Percentiles rank a stretch among this genome's conserved stretches.
phyloP scores from a whole-genome alignment of 2,797 vertebrate genomes.

The Sebastes oblongus region DNA sequence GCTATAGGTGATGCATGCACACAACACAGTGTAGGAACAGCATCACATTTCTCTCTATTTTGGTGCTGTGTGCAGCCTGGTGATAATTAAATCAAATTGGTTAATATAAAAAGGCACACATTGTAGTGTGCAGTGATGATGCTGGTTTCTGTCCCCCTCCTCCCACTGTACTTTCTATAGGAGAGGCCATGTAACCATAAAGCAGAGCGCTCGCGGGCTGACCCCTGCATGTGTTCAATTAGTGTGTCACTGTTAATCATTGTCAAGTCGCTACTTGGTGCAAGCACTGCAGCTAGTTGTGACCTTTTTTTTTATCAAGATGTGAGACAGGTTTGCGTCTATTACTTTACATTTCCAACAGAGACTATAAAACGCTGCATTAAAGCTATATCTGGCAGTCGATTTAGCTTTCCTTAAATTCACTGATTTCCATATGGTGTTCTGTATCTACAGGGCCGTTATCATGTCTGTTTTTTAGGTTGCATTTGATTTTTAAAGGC shows the following conservation, averaged over 20 bases:
- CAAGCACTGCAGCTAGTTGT: slow-evolving; percentile 18
- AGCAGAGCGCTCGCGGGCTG: slow-evolving; percentile 38
- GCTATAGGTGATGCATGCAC: neutral
- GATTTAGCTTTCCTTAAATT: neutral
- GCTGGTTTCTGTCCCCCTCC: neutral
- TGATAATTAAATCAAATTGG: neutral
- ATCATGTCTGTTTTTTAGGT: neutral
- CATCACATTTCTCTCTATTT: neutral
- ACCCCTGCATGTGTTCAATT: slow-evolving; percentile 66
- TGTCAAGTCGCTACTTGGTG: slow-evolving; percentile 37
- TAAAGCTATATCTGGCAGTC: neutral
- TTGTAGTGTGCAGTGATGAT: slow-evolving; percentile 5
- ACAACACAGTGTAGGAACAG: neutral
- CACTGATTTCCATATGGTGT: neutral
- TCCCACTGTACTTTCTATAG: slow-evolving; percentile 35
- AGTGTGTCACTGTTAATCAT: slow-evolving; percentile 59
- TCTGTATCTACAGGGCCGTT: neutral
- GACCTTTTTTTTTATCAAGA: slow-evolving; percentile 39
- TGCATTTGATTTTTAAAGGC: neutral
- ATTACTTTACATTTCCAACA: neutral
- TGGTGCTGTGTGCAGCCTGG: neutral
- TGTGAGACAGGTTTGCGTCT: neutral
- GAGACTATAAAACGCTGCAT: neutral
- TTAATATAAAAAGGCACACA: neutral
- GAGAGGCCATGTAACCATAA: slow-evolving; percentile 28